Base-by-base conservation (phyloP, 1,140 invertebrate genomes). In the Orchesella cincta region DNA sequence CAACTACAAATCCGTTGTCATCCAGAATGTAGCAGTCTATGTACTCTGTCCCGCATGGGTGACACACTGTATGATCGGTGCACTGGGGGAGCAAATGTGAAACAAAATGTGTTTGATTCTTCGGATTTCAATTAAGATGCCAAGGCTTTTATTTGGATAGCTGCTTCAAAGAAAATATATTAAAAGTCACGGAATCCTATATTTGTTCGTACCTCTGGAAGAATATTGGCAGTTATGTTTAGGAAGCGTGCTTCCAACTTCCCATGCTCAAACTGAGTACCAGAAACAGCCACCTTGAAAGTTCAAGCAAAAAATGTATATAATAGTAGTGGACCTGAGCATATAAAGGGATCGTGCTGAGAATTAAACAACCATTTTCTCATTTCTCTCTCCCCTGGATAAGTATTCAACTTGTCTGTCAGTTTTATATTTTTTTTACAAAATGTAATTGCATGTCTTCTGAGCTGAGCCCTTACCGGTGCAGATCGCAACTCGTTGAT, bases 1-100 rank as follows among this genome's bases (percentile, higher is more conserved):
- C 90, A 35, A 97, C 92, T 23, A 97, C 92, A 85, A 95, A 97
- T 18, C 95, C 95, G 84, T 94, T 96, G 84, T 96, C 94, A 83
- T 97, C 95, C 51, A 97, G 85, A 18, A 98, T 91, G 84, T 95
- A 97, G 84, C 95, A 97, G 83, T 97, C 94, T 1, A 97, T 23
- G 31, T 31, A 67, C 3, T 67, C 31, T 12, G 62, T 31, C 1
- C 5, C 8, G 23, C 62, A 67, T 1, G 62, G 62, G 3, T 67
- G 62, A 33, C 62, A 67, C 29, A 67, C 23, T 3, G 23, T 31
- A 31, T 8, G 62, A 31, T 67, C 62, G 12, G 62, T 29, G 23
- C 62, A 67, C 62, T 67, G 31, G 8, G 20, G n/a, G n/a, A n/a
- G n/a, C n/a, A 46, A 46, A 12, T 46, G 8, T 46, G 8, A 46